Evolutionary conservation across 2,113 vertebrate species (phyloP).

Genomic region (Cryptotis parvus): DNA sequence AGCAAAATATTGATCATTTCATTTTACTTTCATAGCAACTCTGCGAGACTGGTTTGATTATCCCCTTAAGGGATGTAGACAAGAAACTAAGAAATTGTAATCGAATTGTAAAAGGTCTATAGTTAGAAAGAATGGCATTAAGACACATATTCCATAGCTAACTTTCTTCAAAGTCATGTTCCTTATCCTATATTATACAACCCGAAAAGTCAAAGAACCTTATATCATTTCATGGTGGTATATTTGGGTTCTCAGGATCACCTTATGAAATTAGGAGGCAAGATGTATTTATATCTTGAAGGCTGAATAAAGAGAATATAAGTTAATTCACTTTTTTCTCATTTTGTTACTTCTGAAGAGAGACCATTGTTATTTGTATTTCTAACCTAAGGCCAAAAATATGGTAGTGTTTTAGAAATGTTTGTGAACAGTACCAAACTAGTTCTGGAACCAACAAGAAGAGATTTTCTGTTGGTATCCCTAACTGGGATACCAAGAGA

Average conservation of each 20-base stretch:
- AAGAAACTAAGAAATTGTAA: background rate
- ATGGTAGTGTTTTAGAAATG: background rate
- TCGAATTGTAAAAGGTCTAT: background rate
- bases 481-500: too few relatives aligned
- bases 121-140: background rate
- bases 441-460: background rate
- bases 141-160: conserved; percentile 37
- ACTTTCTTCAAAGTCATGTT: conserved; percentile 31
- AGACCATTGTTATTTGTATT: background rate
- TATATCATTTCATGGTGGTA: background rate
- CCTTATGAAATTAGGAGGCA: conserved; percentile 5
- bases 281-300: background rate
- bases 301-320: conserved; percentile 4
- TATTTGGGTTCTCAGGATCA: conserved; percentile 28
- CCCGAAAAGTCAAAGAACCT: background rate
- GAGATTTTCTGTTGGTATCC: background rate
- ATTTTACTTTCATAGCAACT: background rate
- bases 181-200: background rate
- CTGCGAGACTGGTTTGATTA: background rate
- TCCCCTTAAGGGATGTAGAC: background rate
- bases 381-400: conserved; percentile 19
- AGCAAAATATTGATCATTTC: background rate
- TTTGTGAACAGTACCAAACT: conserved; percentile 16
- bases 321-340: conserved; percentile 10
- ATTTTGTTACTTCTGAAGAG: background rate